Evolutionary conservation across 2,888 invertebrate genomes (phyloP).

Genomic region (Tromatobia lineatoria): DNA sequence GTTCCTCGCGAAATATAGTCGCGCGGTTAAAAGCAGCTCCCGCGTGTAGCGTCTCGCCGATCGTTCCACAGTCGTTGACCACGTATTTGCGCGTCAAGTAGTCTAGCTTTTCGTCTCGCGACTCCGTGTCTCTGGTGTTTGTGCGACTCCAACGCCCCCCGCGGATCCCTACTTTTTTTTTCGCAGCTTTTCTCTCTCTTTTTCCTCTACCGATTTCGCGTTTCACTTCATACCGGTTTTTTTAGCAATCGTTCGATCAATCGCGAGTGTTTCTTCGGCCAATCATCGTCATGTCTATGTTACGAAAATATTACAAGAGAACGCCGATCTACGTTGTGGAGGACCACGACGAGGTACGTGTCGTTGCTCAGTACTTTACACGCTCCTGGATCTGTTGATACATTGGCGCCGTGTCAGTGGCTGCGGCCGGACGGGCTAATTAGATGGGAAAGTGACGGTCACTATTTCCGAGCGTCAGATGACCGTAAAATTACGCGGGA

Average conservation of each 20-base stretch:
- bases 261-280: constrained; percentile 32
- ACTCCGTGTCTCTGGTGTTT: constrained; percentile 71
- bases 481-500: too few species aligned
- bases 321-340: constrained; percentile 93
- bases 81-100: constrained; percentile 78
- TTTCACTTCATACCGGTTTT: constrained; percentile 5
- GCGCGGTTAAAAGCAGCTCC: constrained; percentile 74
- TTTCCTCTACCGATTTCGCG: not conserved
- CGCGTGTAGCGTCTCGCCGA: constrained; percentile 70
- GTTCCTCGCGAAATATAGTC: constrained; percentile 77
- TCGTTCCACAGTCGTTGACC: constrained; percentile 75
- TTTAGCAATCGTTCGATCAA: not conserved
- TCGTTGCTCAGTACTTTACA: constrained; percentile 13
- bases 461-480: too few species aligned
- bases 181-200: not conserved
- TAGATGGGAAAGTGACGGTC: too few species aligned
- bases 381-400: constrained; percentile 48
- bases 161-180: constrained; percentile 64
- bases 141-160: constrained; percentile 23
- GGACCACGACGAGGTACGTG: constrained; percentile 90
- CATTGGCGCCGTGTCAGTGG: not conserved
- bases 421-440: not conserved
- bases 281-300: constrained; percentile 46
- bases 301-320: constrained; percentile 87
- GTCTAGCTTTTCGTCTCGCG: constrained; percentile 57